phyloP scores from a whole-genome alignment of 1,140 invertebrate species.

The Drepana arcuata region DNA sequence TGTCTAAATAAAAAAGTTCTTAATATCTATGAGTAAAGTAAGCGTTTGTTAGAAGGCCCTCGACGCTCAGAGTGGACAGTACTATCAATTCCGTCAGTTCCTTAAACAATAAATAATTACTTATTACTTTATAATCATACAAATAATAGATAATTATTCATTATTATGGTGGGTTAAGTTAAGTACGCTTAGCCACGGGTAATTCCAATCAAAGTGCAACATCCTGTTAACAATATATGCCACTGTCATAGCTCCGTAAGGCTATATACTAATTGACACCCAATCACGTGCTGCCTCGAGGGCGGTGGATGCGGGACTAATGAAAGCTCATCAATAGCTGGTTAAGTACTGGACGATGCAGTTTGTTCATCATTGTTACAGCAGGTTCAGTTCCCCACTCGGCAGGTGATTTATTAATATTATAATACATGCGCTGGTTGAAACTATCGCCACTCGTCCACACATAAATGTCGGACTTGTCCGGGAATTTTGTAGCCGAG shows the following conservation, averaged over 20 bases:
- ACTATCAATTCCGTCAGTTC: conserved; percentile 52
- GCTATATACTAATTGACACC: conserved; percentile 62
- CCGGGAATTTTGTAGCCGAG: too few relatives aligned
- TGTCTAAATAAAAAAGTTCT: conserved; percentile 19
- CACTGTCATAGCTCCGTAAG: conserved; percentile 45
- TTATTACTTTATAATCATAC: too few relatives aligned
- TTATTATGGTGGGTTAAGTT: conserved; percentile 34
- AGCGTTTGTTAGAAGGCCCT: conserved; percentile 26
- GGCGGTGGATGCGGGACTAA: conserved; percentile 35
- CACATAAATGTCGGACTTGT: conserved; percentile 26
- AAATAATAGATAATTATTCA: too few relatives aligned
- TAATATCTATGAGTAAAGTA: conserved; percentile 19
- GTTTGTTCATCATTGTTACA: conserved; percentile 32
- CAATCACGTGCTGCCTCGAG: conserved; percentile 29
- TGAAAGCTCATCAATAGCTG: conserved; percentile 41
- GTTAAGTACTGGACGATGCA: conserved; percentile 50
- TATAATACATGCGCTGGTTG: conserved; percentile 9
- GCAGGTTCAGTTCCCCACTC: too few relatives aligned
- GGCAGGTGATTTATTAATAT: too few relatives aligned
- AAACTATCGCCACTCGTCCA: conserved; percentile 41
- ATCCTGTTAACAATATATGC: conserved; percentile 25
- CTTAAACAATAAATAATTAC: too few relatives aligned
- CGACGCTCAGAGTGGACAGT: conserved; percentile 34
- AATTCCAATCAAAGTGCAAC: conserved; percentile 44
- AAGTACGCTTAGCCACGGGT: conserved; percentile 33